Percentiles rank a stretch among this genome's conserved stretches.
Conservation (phyloP, 2,888 invertebrate genomes). For the Chalcis sispes region DNA sequence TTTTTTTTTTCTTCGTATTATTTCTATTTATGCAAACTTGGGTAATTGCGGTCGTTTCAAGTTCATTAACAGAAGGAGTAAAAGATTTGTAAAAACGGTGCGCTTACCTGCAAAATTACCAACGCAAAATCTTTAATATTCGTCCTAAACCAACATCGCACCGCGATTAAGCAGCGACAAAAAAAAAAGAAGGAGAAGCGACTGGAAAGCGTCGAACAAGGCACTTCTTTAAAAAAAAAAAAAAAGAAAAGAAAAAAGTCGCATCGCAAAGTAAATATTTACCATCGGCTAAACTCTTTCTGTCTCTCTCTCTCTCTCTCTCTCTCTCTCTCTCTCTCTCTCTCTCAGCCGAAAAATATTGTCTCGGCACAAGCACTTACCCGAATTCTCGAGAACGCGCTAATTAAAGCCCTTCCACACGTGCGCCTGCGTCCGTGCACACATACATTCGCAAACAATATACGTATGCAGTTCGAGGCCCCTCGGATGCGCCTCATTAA, state of each 20-base stretch:
- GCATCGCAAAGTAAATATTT: slow-evolving; percentile 18
- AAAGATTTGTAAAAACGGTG: too few species aligned
- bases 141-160: too few species aligned
- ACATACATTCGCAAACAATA: not conserved
- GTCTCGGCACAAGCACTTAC: slow-evolving; percentile 40
- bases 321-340: too few species aligned
- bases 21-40: too few species aligned
- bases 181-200: not conserved
- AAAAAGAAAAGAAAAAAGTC: not conserved
- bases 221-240: not conserved
- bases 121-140: too few species aligned
- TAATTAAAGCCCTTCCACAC: slow-evolving; percentile 30
- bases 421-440: not conserved
- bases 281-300: not conserved
- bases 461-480: not conserved
- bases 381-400: slow-evolving; percentile 33
- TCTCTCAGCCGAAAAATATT: slow-evolving; percentile 28
- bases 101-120: too few species aligned
- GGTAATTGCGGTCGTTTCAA: too few species aligned
- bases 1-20: too few species aligned
- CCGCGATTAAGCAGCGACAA: too few species aligned
- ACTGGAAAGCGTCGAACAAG: not conserved
- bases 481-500: not conserved
- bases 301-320: too few species aligned
- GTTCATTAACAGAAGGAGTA: too few species aligned